These are phyloP conservation scores for Valencia hispanica DNA, from an alignment of 2,797 vertebrate genomes.

Conservation along the genomic window DNA sequence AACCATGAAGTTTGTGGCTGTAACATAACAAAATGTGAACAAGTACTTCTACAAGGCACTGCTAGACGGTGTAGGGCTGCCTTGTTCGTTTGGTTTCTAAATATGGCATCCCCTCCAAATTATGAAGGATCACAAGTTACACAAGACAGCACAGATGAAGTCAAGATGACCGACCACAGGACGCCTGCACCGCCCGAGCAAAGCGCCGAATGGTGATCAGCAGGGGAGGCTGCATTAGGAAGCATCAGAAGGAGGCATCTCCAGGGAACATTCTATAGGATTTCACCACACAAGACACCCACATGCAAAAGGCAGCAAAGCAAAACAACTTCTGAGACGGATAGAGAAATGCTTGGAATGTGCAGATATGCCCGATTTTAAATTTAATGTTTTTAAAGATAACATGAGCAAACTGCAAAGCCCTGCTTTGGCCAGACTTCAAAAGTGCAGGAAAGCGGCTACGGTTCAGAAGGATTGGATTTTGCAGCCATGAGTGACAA, in stretches of 20 bases:
- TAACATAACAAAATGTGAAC: neutral
- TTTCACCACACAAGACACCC: slow-evolving; percentile 62
- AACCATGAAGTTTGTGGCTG: neutral
- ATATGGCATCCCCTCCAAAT: slow-evolving; percentile 24
- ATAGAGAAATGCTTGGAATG: slow-evolving; percentile 42
- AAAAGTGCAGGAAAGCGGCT: slow-evolving; percentile 62
- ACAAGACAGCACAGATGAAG: slow-evolving; percentile 25
- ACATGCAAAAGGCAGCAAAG: slow-evolving; percentile 74
- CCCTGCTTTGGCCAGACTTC: slow-evolving; percentile 52
- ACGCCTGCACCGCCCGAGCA: slow-evolving; percentile 20
- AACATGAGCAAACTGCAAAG: slow-evolving; percentile 61
- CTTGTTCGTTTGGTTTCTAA: slow-evolving; percentile 56
- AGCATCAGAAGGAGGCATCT: slow-evolving; percentile 50
- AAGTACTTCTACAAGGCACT: neutral
- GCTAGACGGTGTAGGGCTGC: slow-evolving; percentile 34
- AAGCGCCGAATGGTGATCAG: slow-evolving; percentile 24
- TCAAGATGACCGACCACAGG: slow-evolving; percentile 42
- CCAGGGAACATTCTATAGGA: slow-evolving; percentile 31
- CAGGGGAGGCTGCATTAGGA: slow-evolving; percentile 42
- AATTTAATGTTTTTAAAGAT: slow-evolving; percentile 23
- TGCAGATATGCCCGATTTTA: slow-evolving; percentile 47
- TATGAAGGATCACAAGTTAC: slow-evolving; percentile 9
- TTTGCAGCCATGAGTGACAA: slow-evolving; percentile 57
- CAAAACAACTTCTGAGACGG: slow-evolving; percentile 44
- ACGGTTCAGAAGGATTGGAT: slow-evolving; percentile 28